Evolutionary conservation across 1,140 invertebrate species (phyloP).

Genomic region (fruit fly (Drosophila melanogaster)): DNA sequence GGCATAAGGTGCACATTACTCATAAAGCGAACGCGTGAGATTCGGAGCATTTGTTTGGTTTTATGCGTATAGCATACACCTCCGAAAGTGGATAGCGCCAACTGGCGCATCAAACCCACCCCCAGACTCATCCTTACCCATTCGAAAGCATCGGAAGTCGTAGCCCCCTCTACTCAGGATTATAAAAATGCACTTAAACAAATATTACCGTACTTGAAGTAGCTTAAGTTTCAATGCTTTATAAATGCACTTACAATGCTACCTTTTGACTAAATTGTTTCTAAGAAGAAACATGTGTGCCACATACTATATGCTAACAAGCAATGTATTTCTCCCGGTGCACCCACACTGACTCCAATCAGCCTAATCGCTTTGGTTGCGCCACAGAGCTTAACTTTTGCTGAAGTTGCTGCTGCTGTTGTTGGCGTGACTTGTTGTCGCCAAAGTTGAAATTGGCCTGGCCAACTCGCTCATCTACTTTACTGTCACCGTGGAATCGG

Average conservation of each 20-base stretch:
- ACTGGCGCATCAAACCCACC: slow-evolving; percentile 47
- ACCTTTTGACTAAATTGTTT: no score
- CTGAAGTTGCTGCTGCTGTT: slow-evolving; percentile 35
- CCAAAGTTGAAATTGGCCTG: slow-evolving; percentile 48
- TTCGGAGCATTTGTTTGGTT: slow-evolving; percentile 19
- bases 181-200: background rate
- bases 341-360: slow-evolving; percentile 58
- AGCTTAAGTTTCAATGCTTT: no score
- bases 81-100: slow-evolving; percentile 38
- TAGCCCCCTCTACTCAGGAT: background rate
- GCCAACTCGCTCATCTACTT: slow-evolving; percentile 38
- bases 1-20: slow-evolving; percentile 84
- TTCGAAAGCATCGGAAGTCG: slow-evolving; percentile 1
- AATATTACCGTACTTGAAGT: no score
- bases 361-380: slow-evolving; percentile 79
- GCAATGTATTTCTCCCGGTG: slow-evolving; percentile 4
- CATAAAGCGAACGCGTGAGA: slow-evolving; percentile 76
- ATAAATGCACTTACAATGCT: no score
- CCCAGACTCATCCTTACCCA: slow-evolving; percentile 20
- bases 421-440: slow-evolving; percentile 61
- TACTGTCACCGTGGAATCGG: slow-evolving; percentile 2
- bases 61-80: slow-evolving; percentile 23
- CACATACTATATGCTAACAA: no score
- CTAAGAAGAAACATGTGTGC: no score
- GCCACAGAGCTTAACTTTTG: slow-evolving; percentile 78